phyloP scores from a whole-genome alignment of 2,888 invertebrate genomes.

The Cotesia congregata region DNA sequence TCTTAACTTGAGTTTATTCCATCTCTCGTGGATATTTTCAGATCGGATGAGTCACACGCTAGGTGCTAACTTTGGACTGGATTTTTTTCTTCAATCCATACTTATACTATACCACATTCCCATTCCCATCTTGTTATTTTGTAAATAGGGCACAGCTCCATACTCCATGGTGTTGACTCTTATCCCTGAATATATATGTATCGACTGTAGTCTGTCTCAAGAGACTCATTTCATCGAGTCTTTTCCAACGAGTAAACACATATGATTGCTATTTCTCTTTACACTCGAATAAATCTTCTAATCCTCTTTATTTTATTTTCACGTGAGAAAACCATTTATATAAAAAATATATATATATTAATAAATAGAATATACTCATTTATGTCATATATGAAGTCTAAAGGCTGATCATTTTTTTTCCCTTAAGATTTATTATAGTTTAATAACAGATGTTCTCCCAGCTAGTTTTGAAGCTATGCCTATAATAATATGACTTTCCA shows the following conservation, averaged over 20 bases:
- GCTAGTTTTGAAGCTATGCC: too few relatives aligned
- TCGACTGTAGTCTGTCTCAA: conserved; percentile 8
- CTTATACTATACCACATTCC: not conserved
- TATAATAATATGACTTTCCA: too few relatives aligned
- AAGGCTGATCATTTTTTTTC: not conserved
- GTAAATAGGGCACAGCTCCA: conserved; percentile 14
- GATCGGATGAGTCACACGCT: conserved; percentile 31
- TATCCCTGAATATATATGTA: conserved; percentile 7
- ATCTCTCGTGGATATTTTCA: conserved; percentile 26
- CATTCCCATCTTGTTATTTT: conserved; percentile 15
- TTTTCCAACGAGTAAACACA: conserved; percentile 15
- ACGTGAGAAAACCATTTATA: conserved; percentile 5
- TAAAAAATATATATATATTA: not conserved
- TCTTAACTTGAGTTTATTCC: not conserved
- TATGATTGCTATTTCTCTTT: conserved; percentile 20
- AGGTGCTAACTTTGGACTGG: conserved; percentile 33
- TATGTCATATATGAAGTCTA: not conserved
- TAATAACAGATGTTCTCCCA: not conserved
- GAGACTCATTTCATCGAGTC: conserved; percentile 20
- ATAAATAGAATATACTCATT: not conserved
- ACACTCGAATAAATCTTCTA: conserved; percentile 17
- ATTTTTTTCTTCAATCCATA: conserved; percentile 26
- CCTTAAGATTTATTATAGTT: not conserved
- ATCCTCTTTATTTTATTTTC: conserved; percentile 2
- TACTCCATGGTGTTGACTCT: not conserved